A percentile compares a stretch with the other conserved stretches of the same genome.
Conservation (phyloP, 2,888 invertebrate species). For the Lochmaea crataegi region DNA sequence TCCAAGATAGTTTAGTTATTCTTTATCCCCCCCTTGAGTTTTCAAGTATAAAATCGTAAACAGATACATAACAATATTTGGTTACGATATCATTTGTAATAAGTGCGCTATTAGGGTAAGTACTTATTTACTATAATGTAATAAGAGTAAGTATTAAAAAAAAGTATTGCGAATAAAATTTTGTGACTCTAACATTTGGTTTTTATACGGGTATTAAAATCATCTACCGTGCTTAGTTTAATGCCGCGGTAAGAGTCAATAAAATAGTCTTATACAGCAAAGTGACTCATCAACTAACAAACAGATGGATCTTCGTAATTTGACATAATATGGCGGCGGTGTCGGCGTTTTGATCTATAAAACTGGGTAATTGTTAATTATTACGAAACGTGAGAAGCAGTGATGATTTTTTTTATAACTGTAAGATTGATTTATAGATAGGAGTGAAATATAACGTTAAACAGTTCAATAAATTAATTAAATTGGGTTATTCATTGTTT, state of each 20-base stretch:
- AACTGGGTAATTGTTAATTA: constrained; percentile 2
- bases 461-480: no score
- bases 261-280: constrained; percentile 31
- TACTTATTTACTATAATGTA: not conserved
- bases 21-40: no score
- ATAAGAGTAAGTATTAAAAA: constrained; percentile 3
- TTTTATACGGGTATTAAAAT: constrained; percentile 31
- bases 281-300: constrained; percentile 34
- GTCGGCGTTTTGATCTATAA: constrained; percentile 22
- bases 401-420: not conserved
- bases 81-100: not conserved
- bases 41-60: no score
- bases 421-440: not conserved
- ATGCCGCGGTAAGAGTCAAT: constrained; percentile 24
- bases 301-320: constrained; percentile 33
- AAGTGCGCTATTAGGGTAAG: not conserved
- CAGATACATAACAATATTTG: not conserved
- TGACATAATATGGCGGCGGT: constrained; percentile 29
- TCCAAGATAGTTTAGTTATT: no score
- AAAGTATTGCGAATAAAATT: constrained; percentile 7
- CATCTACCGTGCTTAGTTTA: constrained; percentile 25
- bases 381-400: not conserved
- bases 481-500: no score
- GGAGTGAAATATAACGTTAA: not conserved
- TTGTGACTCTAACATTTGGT: constrained; percentile 18